These are phyloP conservation scores for Mallotus villosus DNA, from an alignment of 2,797 vertebrate species.

Conservation along the genomic window DNA sequence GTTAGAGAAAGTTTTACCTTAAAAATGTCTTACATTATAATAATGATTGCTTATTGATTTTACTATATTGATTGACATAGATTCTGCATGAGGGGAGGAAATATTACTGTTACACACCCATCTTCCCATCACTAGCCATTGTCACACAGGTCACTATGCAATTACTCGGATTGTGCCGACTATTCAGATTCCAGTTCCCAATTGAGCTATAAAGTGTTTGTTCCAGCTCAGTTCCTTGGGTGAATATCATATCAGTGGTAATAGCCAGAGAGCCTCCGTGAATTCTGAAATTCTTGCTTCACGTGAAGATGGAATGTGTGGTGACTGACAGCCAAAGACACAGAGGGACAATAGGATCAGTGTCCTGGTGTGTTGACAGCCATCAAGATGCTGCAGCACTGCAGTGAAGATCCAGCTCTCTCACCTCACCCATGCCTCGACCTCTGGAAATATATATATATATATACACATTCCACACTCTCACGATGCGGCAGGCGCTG, in stretches of 20 bases:
- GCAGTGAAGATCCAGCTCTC: conserved; percentile 6
- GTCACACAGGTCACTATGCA: too few relatives aligned
- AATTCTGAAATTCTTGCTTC: not conserved
- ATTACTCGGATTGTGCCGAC: too few relatives aligned
- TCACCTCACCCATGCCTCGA: conserved; percentile 6
- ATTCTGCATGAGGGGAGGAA: too few relatives aligned
- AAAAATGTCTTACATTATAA: not conserved
- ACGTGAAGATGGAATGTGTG: not conserved
- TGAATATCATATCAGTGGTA: too few relatives aligned
- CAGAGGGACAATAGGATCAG: not conserved
- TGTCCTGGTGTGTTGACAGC: not conserved
- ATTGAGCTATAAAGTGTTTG: too few relatives aligned
- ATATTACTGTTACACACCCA: too few relatives aligned
- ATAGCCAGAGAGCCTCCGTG: not conserved
- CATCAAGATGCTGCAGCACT: conserved; percentile 8
- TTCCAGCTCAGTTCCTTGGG: too few relatives aligned
- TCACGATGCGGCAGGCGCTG: conserved; percentile 14
- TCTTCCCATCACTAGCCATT: too few relatives aligned
- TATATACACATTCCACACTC: conserved; percentile 2
- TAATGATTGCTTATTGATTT: too few relatives aligned
- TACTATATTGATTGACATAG: too few relatives aligned
- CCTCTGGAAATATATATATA: conserved; percentile 1
- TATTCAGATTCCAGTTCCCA: too few relatives aligned
- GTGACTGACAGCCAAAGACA: not conserved
- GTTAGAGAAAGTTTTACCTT: too few relatives aligned